These are phyloP conservation scores for Noctua pronuba DNA, from an alignment of 2,888 invertebrate genomes.

Conservation along the genomic window DNA sequence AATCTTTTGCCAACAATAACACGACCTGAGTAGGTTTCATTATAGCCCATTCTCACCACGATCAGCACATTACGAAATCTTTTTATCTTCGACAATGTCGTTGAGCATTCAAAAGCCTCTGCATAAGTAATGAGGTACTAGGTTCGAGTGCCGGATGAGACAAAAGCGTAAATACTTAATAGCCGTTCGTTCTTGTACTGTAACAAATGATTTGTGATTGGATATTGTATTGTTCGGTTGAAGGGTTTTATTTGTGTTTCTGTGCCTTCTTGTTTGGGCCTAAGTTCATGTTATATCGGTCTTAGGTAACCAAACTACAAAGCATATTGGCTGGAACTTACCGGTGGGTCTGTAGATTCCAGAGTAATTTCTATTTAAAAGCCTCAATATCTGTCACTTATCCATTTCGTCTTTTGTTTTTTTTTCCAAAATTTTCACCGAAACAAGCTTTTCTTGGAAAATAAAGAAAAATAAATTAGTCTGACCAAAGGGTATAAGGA, in stretches of 20 bases:
- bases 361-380: background rate
- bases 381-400: background rate
- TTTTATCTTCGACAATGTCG: constrained; percentile 45
- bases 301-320: background rate
- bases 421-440: no score
- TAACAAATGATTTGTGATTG: constrained; percentile 31
- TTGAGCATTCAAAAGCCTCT: constrained; percentile 44
- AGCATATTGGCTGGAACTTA: no score
- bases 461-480: no score
- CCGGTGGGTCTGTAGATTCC: background rate
- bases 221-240: constrained; percentile 31
- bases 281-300: background rate
- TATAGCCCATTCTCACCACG: constrained; percentile 12
- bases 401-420: no score
- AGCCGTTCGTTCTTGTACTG: constrained; percentile 20
- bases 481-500: no score
- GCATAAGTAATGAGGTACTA: constrained; percentile 52
- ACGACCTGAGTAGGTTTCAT: background rate
- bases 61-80: constrained; percentile 40
- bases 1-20: background rate
- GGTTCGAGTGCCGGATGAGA: constrained; percentile 42
- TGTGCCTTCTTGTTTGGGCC: background rate
- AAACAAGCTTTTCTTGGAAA: no score
- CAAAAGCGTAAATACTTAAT: constrained; percentile 53
- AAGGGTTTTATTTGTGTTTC: constrained; percentile 7